phyloP scores from a whole-genome alignment of 2,113 vertebrate species.

The Petromus typicus region DNA sequence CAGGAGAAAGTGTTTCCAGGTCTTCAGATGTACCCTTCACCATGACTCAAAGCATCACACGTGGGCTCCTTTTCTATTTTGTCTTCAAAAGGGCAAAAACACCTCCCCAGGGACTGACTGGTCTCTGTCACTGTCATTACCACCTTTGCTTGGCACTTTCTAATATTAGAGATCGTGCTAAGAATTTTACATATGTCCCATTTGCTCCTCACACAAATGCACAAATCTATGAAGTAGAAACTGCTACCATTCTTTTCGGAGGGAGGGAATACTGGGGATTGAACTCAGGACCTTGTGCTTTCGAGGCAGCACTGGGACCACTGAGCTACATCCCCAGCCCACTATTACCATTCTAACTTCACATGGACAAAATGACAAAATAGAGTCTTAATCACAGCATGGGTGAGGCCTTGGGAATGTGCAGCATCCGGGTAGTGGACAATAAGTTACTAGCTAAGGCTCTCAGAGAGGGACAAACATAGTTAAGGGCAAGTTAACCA shows the following conservation, averaged over 20 bases:
- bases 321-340: too few species aligned
- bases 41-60: not conserved
- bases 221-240: not conserved
- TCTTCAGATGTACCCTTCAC: not conserved
- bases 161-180: slow-evolving; percentile 49
- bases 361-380: slow-evolving; percentile 8
- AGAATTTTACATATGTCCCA: slow-evolving; percentile 23
- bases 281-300: too few species aligned
- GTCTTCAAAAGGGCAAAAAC: not conserved
- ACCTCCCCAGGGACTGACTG: slow-evolving; percentile 30
- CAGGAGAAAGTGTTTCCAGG: not conserved
- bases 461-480: not conserved
- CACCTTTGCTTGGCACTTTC: slow-evolving; percentile 48
- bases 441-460: not conserved
- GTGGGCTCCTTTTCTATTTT: not conserved
- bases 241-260: not conserved
- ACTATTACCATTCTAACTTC: not conserved
- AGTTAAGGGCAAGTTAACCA: not conserved
- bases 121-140: not conserved
- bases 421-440: not conserved
- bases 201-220: not conserved
- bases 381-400: not conserved
- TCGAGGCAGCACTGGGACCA: too few species aligned
- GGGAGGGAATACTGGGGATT: too few species aligned
- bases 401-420: not conserved